Evolutionary conservation across 2,888 invertebrate genomes (phyloP), one percentile per base, ranked within the genome.

Genomic region (Calliopum simillimum): DNA sequence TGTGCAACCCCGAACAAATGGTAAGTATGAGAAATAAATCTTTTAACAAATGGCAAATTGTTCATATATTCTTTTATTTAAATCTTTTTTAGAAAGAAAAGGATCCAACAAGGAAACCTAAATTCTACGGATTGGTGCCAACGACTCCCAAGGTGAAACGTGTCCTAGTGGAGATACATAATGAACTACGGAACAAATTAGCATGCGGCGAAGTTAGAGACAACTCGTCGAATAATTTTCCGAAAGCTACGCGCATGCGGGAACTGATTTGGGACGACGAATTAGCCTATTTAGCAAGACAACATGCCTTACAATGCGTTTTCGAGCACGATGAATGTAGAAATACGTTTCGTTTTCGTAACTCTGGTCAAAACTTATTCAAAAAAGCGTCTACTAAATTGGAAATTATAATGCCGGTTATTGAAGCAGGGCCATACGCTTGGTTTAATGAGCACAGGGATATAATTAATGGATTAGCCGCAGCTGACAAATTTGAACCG

Each of bases 221-320:
- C 56, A 23, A 13, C 16, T 41, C 16, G 2, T 3, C 2, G 6
- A 16, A 46, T 33, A 44, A 25, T 12, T 75, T 71, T 69, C 74
- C 76, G 8, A 70, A 19, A 25, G 76, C 76, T 0, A 49, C 74
- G 11, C 74, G 75, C 0, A 76, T 77, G 76, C 77, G 76, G 2
- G 72, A 74, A 66, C 69, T 77, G 5, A 71, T 77, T 6, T 77
- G 77, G 77, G 76, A 76, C 47, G 61, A 56, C 46, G 77, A 77
- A 55, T 68, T 77, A 49, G 75, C 73, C 14, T 76, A 63, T 63
- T 56, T 76, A 14, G 75, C 77, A 11, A 68, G 71, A 23, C 14
- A 62, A 14, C 75, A 75, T 23, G 70, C 75, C 3, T 55, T 58
- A 8, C 70, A 68, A 23, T 73, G 74, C 8, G 71, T 46, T 11